Conservation (phyloP, 2,888 invertebrate genomes). For the Anoplius nigerrimus region DNA sequence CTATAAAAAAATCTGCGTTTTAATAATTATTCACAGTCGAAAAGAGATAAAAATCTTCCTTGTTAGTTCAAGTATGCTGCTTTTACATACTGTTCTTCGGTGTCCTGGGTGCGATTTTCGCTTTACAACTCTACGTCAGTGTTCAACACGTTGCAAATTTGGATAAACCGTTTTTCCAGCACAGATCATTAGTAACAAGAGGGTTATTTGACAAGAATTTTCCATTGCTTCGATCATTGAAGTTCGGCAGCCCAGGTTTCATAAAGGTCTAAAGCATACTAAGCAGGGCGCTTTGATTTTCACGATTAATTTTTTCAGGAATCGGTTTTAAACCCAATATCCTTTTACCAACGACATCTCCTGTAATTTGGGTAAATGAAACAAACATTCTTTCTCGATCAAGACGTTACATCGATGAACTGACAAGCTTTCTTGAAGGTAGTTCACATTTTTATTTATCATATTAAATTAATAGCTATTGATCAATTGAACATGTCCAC, state of each 20-base stretch:
- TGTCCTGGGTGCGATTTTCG: conserved; percentile 59
- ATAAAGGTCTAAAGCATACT: neutral
- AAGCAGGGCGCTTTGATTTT: no score
- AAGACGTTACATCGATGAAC: conserved; percentile 49
- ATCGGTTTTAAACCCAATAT: conserved; percentile 60
- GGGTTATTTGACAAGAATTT: neutral
- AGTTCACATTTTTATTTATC: neutral
- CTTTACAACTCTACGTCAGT: conserved; percentile 64
- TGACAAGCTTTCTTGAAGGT: conserved; percentile 58
- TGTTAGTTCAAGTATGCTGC: conserved; percentile 56
- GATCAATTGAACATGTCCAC: neutral
- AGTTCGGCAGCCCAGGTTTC: conserved; percentile 57
- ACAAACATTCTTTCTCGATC: conserved; percentile 32
- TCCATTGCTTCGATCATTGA: conserved; percentile 31
- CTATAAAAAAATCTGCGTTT: neutral
- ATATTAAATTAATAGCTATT: neutral
- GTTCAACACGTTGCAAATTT: conserved; percentile 51
- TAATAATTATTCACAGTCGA: neutral
- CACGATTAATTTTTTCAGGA: conserved; percentile 46
- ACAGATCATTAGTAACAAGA: neutral
- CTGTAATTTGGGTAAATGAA: conserved; percentile 59
- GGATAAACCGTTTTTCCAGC: conserved; percentile 58
- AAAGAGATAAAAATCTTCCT: neutral
- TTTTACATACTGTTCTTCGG: conserved; percentile 67
- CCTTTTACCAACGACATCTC: conserved; percentile 48